These are phyloP conservation scores for Sebastes vulpes DNA, from an alignment of 2,797 vertebrate genomes.

Conservation along the genomic window DNA sequence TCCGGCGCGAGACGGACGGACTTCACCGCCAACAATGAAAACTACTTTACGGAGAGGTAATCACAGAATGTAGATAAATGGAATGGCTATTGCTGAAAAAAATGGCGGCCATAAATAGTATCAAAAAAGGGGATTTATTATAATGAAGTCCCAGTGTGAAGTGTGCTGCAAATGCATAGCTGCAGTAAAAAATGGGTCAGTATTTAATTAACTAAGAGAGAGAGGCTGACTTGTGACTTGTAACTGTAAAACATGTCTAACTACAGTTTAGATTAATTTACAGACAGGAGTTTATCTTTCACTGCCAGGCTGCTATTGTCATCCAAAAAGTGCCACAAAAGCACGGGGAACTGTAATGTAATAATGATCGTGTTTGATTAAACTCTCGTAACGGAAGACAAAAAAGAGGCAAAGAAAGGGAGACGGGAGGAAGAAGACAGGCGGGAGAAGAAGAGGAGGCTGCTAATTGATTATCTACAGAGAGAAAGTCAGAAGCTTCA, in stretches of 20 bases:
- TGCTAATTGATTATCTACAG: constrained; percentile 91
- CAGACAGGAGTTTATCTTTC: constrained; percentile 22
- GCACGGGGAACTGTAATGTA: constrained; percentile 28
- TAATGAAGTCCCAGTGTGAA: background rate
- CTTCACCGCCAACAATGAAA: background rate
- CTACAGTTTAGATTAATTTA: constrained; percentile 19
- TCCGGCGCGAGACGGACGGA: background rate
- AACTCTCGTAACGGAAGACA: constrained; percentile 27
- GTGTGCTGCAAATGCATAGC: background rate
- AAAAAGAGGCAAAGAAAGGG: constrained; percentile 40
- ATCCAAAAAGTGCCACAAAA: constrained; percentile 19
- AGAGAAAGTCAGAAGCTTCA: constrained; percentile 82
- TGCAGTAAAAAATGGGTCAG: background rate
- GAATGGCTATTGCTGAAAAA: too few relatives aligned
- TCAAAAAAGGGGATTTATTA: background rate
- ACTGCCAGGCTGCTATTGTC: constrained; percentile 22
- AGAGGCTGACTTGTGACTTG: background rate
- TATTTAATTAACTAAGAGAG: background rate
- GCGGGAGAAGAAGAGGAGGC: constrained; percentile 40
- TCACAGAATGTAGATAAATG: too few relatives aligned
- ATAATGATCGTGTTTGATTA: constrained; percentile 46
- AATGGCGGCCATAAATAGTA: background rate
- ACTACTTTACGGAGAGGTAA: background rate
- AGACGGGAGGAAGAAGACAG: constrained; percentile 20
- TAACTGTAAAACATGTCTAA: constrained; percentile 3